Evolutionary conservation across 2,888 invertebrate genomes (phyloP), one percentile per base, ranked within the genome.

Genomic region (Calameuta pallipes): DNA sequence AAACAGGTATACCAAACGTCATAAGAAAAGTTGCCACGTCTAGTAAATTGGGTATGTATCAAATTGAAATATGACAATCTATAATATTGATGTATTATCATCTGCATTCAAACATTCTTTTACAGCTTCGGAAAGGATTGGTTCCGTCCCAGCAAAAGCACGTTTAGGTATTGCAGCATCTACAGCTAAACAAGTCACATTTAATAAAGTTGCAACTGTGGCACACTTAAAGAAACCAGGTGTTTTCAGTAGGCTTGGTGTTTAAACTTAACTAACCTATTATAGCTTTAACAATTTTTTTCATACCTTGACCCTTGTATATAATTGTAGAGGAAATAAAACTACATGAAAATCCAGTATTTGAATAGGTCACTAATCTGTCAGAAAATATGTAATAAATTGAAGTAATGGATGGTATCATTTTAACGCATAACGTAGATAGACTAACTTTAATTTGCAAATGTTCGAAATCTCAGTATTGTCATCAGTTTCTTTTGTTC

Each of bases 241-340:
- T 77, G 91, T 91, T 33, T 91, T 91, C 77, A 91, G 91, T 82
- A 88, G 91, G 79, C 84, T 91, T 76, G 91, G 91, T 41, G 80
- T 89, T 80, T 90, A 81, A 89, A 74, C 31, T 33, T 71, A 56
- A 56, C 2, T 1, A 1, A 23, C 23, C 9, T 56, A 56, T 23
- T 56, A 23, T 23, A 56, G 56, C 23, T 56, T 23, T 23, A 23
- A 9, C 6, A 0, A 56, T 23, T 9, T 56, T 23, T 56, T 56
- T 56, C 56, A 56, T 56, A 23, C 9, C 9, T 56, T 56, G 56
- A 56, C 56, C 56, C 56, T 56, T 56, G 56, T 56, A 56, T 56
- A 56, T 56, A 56, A 56, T 23, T 56, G 56, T 56, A 56, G 56
- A 23, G 6, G 23, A 56, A 56, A 56, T 56, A 56, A 56, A 56